Evolutionary conservation across 2,888 invertebrate genomes (phyloP).

Genomic region (Poecilobothrus nobilitatus): DNA sequence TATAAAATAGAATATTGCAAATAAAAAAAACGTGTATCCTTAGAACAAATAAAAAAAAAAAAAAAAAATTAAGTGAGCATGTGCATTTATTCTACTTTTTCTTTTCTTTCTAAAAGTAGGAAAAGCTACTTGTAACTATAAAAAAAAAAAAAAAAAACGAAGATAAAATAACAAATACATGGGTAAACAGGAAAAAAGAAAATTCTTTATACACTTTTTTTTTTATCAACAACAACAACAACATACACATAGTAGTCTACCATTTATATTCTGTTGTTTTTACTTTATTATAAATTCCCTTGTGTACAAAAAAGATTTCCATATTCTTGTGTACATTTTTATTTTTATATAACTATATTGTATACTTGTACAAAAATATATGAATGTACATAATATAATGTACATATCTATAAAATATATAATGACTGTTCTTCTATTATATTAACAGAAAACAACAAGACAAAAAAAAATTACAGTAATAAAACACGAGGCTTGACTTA

Average conservation of each 20-base stretch:
- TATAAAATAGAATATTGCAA: too few relatives aligned
- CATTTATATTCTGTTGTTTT: background rate
- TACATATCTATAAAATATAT: background rate
- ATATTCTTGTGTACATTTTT: background rate
- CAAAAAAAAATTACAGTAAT: background rate
- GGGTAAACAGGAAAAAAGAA: too few relatives aligned
- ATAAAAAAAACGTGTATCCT: too few relatives aligned
- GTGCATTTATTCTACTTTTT: background rate
- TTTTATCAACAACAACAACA: too few relatives aligned
- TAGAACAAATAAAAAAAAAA: too few relatives aligned
- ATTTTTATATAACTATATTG: background rate
- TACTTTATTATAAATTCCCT: background rate
- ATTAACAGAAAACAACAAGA: background rate
- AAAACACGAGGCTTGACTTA: too few relatives aligned
- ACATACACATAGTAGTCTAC: background rate
- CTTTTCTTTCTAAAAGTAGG: background rate
- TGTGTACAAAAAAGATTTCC: background rate
- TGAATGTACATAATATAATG: background rate
- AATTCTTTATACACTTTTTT: too few relatives aligned
- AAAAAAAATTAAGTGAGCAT: background rate
- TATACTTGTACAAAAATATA: background rate
- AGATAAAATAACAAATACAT: too few relatives aligned
- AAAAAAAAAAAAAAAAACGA: background rate
- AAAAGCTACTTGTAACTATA: background rate
- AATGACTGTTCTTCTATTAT: background rate